Conservation (phyloP, 2,888 invertebrate species). For the Synergus itoensis region DNA sequence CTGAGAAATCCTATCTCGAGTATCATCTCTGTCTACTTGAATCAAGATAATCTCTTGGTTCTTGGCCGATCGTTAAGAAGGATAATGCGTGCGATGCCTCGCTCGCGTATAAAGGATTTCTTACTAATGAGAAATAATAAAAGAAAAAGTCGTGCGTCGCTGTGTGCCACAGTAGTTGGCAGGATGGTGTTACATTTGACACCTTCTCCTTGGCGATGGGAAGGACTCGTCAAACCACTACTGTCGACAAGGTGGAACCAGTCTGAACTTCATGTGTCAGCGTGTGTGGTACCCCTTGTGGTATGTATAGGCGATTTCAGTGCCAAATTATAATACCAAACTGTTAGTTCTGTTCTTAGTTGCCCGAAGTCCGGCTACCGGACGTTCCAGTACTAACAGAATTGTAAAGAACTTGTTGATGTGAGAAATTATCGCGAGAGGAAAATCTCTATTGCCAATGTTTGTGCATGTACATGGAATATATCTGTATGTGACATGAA, state of each 20-base stretch:
- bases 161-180: slow-evolving; percentile 73
- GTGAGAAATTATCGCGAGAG: slow-evolving; percentile 3
- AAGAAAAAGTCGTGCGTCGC: slow-evolving; percentile 61
- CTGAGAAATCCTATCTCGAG: slow-evolving; percentile 19
- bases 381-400: slow-evolving; percentile 24
- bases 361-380: slow-evolving; percentile 22
- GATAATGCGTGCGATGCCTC: slow-evolving; percentile 32
- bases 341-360: slow-evolving; percentile 42
- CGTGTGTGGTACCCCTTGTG: slow-evolving; percentile 38
- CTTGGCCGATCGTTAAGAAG: slow-evolving; percentile 37
- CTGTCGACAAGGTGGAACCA: slow-evolving; percentile 55
- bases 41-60: slow-evolving; percentile 35
- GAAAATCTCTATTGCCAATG: background rate
- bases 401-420: slow-evolving; percentile 27
- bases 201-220: slow-evolving; percentile 60
- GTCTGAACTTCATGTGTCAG: slow-evolving; percentile 51
- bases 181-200: slow-evolving; percentile 74
- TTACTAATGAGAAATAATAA: slow-evolving; percentile 41
- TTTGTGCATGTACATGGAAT: background rate
- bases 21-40: slow-evolving; percentile 35
- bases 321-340: slow-evolving; percentile 44
- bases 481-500: background rate
- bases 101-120: slow-evolving; percentile 40
- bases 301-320: slow-evolving; percentile 40
- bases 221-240: slow-evolving; percentile 67